These are phyloP conservation scores for Tenthredo livida DNA, from an alignment of 2,888 invertebrate species.

Conservation along the genomic window DNA sequence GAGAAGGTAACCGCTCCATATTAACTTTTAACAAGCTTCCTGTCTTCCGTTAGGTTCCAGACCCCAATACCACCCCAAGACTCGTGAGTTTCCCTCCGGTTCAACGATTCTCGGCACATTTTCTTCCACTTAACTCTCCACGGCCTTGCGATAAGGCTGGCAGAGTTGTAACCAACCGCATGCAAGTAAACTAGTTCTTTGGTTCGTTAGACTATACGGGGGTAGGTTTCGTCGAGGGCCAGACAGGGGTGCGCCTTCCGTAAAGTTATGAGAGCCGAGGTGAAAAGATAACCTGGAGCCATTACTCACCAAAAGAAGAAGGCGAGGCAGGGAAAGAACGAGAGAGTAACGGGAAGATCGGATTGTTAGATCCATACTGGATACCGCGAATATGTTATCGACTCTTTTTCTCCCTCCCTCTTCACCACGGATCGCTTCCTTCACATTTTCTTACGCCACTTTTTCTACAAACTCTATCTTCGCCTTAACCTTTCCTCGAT, in stretches of 20 bases:
- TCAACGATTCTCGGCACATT: conserved; percentile 69
- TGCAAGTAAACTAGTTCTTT: conserved; percentile 72
- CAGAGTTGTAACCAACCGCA: conserved; percentile 51
- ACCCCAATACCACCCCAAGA: not conserved
- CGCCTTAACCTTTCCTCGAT: not conserved
- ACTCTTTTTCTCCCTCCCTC: conserved; percentile 7
- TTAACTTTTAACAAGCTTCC: conserved; percentile 42
- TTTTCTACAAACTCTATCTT: not conserved
- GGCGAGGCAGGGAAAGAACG: conserved; percentile 46
- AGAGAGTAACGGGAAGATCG: not conserved
- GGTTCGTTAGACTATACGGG: conserved; percentile 70
- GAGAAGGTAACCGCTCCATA: conserved; percentile 8
- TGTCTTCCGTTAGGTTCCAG: conserved; percentile 21
- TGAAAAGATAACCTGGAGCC: conserved; percentile 75
- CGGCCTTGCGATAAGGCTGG: conserved; percentile 67
- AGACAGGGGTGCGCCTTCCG: conserved; percentile 60
- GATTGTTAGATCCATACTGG: conserved; percentile 30
- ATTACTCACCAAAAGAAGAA: conserved; percentile 71
- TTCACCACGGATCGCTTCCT: not conserved
- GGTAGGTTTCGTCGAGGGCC: conserved; percentile 49
- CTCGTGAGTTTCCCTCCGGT: conserved; percentile 64
- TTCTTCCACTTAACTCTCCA: conserved; percentile 76
- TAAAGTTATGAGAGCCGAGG: conserved; percentile 75
- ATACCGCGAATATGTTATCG: conserved; percentile 44
- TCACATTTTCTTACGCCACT: not conserved